A percentile compares a stretch with the other conserved stretches of the same genome.
phyloP scores from a whole-genome alignment of 2,888 invertebrate species.

The Polymixis lichenea region DNA sequence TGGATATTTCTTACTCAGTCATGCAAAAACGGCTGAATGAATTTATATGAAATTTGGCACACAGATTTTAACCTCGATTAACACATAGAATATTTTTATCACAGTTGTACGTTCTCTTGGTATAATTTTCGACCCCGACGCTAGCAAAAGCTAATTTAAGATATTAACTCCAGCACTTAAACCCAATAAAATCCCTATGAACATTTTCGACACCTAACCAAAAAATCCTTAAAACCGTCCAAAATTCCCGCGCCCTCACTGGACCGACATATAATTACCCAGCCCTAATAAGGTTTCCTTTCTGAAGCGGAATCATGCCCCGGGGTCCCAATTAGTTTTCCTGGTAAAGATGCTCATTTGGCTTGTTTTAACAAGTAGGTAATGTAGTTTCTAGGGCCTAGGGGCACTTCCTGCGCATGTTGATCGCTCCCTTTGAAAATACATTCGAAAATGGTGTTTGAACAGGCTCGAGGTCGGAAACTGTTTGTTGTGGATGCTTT shows the following conservation, averaged over 20 bases:
- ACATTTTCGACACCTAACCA: neutral
- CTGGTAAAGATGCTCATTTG: conserved; percentile 58
- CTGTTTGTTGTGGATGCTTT: neutral
- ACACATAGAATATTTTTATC: too few species aligned
- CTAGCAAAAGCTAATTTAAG: neutral
- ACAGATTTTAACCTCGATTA: too few species aligned
- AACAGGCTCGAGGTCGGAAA: neutral
- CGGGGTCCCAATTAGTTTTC: conserved; percentile 60
- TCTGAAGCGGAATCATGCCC: conserved; percentile 54
- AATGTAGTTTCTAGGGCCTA: conserved; percentile 51
- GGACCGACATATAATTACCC: conserved; percentile 64
- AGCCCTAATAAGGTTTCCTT: conserved; percentile 60
- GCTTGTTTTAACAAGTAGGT: conserved; percentile 63
- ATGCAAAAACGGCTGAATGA: too few species aligned
- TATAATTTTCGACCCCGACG: too few species aligned
- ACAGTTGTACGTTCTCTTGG: too few species aligned
- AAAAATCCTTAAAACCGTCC: conserved; percentile 29
- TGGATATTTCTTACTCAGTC: too few species aligned
- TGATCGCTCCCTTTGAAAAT: conserved; percentile 49
- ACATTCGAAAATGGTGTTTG: conserved; percentile 26
- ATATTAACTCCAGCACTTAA: neutral
- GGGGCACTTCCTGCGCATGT: conserved; percentile 18
- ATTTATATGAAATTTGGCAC: too few species aligned
- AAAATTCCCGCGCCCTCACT: conserved; percentile 9
- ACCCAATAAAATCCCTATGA: conserved; percentile 6